Conservation (phyloP, 2,797 vertebrate species). For the Rallus crepitans region DNA sequence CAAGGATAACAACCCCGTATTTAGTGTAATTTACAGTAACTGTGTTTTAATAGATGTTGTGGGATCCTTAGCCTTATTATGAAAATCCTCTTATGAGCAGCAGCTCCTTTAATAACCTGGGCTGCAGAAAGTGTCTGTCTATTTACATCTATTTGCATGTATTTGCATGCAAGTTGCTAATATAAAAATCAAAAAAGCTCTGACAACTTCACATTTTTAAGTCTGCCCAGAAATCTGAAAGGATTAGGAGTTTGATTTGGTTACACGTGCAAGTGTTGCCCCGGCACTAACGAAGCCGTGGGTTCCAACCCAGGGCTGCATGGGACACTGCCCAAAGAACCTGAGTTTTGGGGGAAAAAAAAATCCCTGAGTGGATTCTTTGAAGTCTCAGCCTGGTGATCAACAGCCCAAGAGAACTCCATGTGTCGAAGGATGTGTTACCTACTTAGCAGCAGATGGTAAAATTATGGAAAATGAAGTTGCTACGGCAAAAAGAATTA, state of each 20-base stretch:
- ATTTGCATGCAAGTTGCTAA: constrained; percentile 57
- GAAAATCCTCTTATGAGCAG: constrained; percentile 63
- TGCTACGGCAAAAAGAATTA: neutral
- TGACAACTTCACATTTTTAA: neutral
- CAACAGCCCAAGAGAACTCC: neutral
- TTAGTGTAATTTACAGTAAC: constrained; percentile 40
- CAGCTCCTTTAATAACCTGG: constrained; percentile 52
- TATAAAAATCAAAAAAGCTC: constrained; percentile 1
- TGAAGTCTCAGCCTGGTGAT: neutral
- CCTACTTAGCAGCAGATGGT: neutral
- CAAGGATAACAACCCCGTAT: neutral
- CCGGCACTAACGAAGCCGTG: neutral
- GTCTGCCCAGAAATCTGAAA: neutral
- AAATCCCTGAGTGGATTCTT: neutral
- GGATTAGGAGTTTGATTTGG: neutral
- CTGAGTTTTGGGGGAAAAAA: neutral
- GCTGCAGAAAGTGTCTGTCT: constrained; percentile 12
- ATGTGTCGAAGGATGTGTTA: rapidly evolving
- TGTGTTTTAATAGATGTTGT: constrained; percentile 36
- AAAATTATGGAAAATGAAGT: neutral
- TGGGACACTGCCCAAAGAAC: neutral
- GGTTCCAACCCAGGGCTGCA: neutral
- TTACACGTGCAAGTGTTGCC: neutral
- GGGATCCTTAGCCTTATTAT: constrained; percentile 53
- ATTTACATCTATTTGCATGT: constrained; percentile 59